These are phyloP conservation scores for Rhea pennata DNA, from an alignment of 2,113 vertebrate genomes.

Conservation along the genomic window DNA sequence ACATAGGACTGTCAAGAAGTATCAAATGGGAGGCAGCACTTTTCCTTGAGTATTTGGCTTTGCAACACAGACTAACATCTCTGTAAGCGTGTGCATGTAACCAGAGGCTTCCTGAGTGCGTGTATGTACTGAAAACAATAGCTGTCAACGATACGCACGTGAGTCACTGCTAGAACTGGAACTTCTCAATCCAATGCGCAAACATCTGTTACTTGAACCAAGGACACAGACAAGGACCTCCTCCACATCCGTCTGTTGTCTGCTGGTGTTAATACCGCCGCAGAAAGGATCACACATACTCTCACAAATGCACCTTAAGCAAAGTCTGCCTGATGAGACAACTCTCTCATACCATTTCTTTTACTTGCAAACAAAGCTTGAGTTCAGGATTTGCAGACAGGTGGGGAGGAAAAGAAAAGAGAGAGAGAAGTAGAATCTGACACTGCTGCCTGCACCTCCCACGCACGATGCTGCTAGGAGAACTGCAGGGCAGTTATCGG, in stretches of 20 bases:
- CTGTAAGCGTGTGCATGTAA: neutral
- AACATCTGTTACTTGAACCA: neutral
- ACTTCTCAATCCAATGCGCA: neutral
- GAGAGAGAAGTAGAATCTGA: neutral
- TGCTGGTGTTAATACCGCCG: neutral
- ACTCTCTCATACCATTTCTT: neutral
- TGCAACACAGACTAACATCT: neutral
- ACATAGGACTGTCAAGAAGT: neutral
- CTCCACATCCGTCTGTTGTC: neutral
- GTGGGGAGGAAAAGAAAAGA: neutral
- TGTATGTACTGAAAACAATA: neutral
- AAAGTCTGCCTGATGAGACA: neutral
- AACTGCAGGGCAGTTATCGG: neutral
- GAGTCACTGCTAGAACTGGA: neutral
- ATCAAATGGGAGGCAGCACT: neutral
- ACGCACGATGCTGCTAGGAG: neutral
- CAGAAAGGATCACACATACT: neutral
- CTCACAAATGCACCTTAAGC: neutral
- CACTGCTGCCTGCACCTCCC: neutral
- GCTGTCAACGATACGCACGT: rapidly evolving
- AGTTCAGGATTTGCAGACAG: neutral
- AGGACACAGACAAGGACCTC: neutral
- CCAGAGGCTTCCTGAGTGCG: neutral
- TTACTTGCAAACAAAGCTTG: neutral
- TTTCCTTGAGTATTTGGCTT: neutral